Conservation (phyloP, 2,888 invertebrate species). For the Spodoptera exigua region DNA sequence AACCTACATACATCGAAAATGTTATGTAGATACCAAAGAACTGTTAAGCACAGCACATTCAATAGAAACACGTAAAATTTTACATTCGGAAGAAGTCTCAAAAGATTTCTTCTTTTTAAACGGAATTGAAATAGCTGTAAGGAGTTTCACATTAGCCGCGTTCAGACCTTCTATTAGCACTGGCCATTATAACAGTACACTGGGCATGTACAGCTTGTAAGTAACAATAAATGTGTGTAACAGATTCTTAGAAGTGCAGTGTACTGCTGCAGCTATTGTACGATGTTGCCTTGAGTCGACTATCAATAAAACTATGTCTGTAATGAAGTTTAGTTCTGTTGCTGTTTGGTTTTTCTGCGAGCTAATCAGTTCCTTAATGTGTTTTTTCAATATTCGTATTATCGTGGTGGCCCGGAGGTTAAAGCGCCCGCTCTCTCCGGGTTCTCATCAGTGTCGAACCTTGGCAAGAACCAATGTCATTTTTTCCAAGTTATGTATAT, state of each 20-base stretch:
- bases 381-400: no score
- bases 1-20: no score
- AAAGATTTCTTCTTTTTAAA: conserved; percentile 27
- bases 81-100: neutral
- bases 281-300: conserved; percentile 33
- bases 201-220: conserved; percentile 40
- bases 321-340: conserved; percentile 25
- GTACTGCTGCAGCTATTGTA: conserved; percentile 13
- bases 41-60: no score
- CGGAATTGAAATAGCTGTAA: conserved; percentile 9
- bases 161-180: conserved; percentile 39
- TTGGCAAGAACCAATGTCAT: no score
- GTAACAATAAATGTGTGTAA: conserved; percentile 45
- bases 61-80: neutral
- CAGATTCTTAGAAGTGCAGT: conserved; percentile 28
- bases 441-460: no score
- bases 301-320: conserved; percentile 31
- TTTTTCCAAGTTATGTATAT: no score
- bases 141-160: conserved; percentile 40
- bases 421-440: no score
- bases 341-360: conserved; percentile 3
- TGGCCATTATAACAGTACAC: conserved; percentile 48
- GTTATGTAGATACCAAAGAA: no score
- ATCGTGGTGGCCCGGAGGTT: no score
- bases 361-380: neutral